phyloP scores from a whole-genome alignment of 2,113 vertebrate species.

The Alectura lathami region DNA sequence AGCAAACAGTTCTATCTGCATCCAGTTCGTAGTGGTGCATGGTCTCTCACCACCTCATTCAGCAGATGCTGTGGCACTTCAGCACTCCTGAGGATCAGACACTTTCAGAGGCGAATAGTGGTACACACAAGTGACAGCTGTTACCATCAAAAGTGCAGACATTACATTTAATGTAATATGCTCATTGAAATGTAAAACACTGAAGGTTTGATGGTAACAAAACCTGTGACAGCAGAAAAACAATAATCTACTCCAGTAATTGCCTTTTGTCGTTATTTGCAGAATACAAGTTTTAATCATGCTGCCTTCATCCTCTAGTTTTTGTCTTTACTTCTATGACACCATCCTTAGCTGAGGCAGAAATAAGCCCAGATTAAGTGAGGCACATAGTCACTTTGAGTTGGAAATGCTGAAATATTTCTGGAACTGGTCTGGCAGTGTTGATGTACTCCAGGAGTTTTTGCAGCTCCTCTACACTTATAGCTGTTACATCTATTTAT shows the following conservation, averaged over 20 bases:
- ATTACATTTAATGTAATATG: neutral
- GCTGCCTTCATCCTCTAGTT: neutral
- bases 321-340: neutral
- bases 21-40: neutral
- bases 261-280: neutral
- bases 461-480: neutral
- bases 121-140: neutral
- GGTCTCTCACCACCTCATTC: neutral
- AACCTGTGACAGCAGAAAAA: neutral
- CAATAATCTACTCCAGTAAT: neutral
- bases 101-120: neutral
- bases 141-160: neutral
- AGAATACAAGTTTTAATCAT: neutral
- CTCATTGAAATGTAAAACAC: neutral
- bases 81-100: neutral
- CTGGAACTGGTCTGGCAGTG: neutral
- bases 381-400: neutral
- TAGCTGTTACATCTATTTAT: neutral
- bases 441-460: neutral
- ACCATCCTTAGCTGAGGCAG: neutral
- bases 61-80: neutral
- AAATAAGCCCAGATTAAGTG: neutral
- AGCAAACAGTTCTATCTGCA: neutral
- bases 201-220: neutral
- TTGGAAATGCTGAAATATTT: neutral